A percentile compares a stretch with the other conserved stretches of the same genome.
Evolutionary conservation across 2,797 vertebrate species (phyloP).

Genomic region (Cuniculus paca): DNA sequence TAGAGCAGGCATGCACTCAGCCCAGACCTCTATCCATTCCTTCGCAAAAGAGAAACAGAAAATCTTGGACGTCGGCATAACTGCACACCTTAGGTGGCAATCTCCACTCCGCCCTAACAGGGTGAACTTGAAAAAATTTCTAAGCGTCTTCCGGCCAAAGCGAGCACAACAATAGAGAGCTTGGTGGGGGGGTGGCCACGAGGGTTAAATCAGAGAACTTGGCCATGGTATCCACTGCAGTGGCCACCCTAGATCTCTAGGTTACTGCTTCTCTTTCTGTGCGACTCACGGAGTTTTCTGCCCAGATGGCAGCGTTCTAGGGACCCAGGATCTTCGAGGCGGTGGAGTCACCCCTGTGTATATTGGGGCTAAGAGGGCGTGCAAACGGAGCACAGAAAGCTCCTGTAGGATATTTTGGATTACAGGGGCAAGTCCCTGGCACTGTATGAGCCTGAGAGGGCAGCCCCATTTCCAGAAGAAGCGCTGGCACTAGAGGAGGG

Average conservation of each 20-base stretch:
- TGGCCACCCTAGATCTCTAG: neutral
- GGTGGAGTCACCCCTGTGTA: neutral
- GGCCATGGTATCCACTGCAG: neutral
- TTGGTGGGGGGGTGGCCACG: neutral
- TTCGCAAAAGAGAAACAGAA: slow-evolving; percentile 50
- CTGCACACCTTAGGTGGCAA: neutral
- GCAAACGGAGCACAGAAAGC: neutral
- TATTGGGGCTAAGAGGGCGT: neutral
- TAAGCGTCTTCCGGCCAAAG: slow-evolving; percentile 33
- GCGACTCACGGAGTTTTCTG: neutral
- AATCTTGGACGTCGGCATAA: neutral
- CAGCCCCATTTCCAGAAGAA: neutral
- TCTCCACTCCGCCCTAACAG: neutral
- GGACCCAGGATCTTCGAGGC: neutral
- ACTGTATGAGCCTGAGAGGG: neutral
- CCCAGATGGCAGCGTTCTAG: neutral
- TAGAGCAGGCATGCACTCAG: neutral
- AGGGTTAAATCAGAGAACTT: neutral
- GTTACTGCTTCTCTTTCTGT: neutral
- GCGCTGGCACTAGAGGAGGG: slow-evolving; percentile 11
- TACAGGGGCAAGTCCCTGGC: neutral
- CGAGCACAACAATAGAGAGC: neutral
- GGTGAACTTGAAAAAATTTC: neutral
- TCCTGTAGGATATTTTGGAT: neutral
- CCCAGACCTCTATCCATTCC: slow-evolving; percentile 2